Conservation (phyloP, 2,113 vertebrate genomes). For the Misgurnus mizolepis region DNA sequence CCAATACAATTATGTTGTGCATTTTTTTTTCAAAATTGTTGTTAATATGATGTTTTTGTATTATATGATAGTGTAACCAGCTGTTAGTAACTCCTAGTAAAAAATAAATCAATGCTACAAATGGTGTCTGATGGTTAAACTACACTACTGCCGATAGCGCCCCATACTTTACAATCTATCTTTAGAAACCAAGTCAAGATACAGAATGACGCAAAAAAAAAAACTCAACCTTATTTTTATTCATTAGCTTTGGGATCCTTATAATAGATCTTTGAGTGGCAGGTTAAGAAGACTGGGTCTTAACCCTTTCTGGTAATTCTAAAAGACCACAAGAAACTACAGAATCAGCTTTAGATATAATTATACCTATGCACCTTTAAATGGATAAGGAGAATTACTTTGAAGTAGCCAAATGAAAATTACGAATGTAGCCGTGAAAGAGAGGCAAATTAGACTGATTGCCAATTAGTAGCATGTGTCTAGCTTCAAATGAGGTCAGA, state of each 20-base stretch:
- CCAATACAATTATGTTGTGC: no score
- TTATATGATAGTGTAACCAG: no score
- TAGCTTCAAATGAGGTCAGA: background rate
- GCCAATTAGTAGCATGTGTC: slow-evolving; percentile 6
- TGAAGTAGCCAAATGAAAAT: slow-evolving; percentile 17
- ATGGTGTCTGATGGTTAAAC: background rate
- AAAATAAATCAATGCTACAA: background rate
- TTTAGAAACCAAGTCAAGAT: slow-evolving; percentile 25
- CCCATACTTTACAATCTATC: slow-evolving; percentile 7
- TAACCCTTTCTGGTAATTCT: slow-evolving; percentile 37
- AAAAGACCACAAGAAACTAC: background rate
- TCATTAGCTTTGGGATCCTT: slow-evolving; percentile 46
- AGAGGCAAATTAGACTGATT: slow-evolving; percentile 16
- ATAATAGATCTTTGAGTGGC: slow-evolving; percentile 40
- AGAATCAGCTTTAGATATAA: background rate
- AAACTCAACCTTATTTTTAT: slow-evolving; percentile 48
- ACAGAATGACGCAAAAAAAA: slow-evolving; percentile 22
- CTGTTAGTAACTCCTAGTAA: no score
- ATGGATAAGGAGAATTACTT: background rate
- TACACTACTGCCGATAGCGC: background rate
- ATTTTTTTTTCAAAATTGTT: no score
- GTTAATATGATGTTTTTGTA: no score
- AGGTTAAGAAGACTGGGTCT: slow-evolving; percentile 28
- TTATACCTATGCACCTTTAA: slow-evolving; percentile 4
- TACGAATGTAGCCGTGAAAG: background rate